These are phyloP conservation scores for Tautogolabrus adspersus DNA, from an alignment of 2,113 vertebrate genomes.

Conservation along the genomic window DNA sequence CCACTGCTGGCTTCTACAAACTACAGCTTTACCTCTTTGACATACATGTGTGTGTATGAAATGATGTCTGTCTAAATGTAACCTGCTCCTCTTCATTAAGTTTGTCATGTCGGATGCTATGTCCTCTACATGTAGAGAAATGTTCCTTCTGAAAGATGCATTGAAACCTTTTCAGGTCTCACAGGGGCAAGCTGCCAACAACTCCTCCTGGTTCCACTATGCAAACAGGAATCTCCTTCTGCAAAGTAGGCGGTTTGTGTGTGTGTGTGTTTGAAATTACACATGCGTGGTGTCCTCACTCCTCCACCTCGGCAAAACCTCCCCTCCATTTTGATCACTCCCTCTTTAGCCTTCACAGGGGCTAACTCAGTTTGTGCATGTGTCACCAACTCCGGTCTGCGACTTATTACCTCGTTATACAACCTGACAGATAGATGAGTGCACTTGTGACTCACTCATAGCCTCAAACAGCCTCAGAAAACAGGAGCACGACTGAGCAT, in stretches of 20 bases:
- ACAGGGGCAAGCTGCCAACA: slow-evolving; percentile 51
- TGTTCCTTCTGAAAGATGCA: slow-evolving; percentile 57
- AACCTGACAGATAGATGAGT: slow-evolving; percentile 50
- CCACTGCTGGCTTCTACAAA: not conserved
- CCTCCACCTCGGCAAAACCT: not conserved
- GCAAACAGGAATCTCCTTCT: slow-evolving; percentile 59
- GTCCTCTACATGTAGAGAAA: slow-evolving; percentile 10
- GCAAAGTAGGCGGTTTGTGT: slow-evolving; percentile 70
- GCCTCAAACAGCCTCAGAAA: slow-evolving; percentile 11
- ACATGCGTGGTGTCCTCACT: slow-evolving; percentile 33
- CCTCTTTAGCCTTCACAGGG: slow-evolving; percentile 35
- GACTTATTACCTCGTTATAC: slow-evolving; percentile 50
- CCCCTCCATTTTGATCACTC: slow-evolving; percentile 46
- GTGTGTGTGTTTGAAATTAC: slow-evolving; percentile 38
- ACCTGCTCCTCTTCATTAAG: not conserved
- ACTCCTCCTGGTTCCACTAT: slow-evolving; percentile 54
- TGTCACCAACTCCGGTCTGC: slow-evolving; percentile 46
- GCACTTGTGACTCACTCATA: slow-evolving; percentile 59
- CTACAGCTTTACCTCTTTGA: not conserved
- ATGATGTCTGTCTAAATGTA: not conserved
- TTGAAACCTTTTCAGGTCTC: slow-evolving; percentile 70
- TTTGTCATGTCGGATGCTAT: not conserved
- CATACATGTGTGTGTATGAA: slow-evolving; percentile 4
- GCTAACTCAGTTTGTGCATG: slow-evolving; percentile 59
- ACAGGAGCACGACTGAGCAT: not conserved